Conservation (phyloP, 2,113 vertebrate species). For the Mesocricetus auratus region DNA sequence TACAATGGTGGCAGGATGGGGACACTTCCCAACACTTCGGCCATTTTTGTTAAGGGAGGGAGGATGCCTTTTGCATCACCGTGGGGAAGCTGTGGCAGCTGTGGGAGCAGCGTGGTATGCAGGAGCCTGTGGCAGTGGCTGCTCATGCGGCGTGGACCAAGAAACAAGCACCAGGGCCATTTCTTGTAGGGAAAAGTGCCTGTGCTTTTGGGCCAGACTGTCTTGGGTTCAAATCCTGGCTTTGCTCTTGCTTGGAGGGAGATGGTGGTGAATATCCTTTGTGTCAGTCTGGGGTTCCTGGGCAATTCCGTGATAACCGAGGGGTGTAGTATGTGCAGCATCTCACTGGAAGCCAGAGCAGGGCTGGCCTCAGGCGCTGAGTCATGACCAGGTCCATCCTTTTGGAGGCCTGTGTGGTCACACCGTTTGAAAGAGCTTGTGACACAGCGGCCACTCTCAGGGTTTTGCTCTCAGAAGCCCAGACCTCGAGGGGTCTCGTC, state of each 20-base stretch:
- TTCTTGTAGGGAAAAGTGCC: not conserved
- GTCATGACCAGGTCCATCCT: not conserved
- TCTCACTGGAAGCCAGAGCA: not conserved
- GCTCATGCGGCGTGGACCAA: not conserved
- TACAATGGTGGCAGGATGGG: not conserved
- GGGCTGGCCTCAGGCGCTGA: not conserved
- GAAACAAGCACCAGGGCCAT: not conserved
- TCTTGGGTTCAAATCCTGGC: not conserved
- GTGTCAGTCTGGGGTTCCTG: no score
- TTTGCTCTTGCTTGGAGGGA: not conserved
- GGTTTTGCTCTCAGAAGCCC: not conserved
- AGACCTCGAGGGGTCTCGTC: not conserved
- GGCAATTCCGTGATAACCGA: not conserved
- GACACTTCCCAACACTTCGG: not conserved
- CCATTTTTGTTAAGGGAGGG: not conserved
- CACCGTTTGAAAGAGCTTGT: not conserved
- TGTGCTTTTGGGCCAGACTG: not conserved
- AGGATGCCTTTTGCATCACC: not conserved
- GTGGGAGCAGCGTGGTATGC: not conserved
- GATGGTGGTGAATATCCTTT: no score
- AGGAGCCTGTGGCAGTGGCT: not conserved
- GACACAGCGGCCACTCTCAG: not conserved
- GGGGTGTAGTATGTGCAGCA: accelerated
- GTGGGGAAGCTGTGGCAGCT: not conserved
- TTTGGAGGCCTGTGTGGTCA: not conserved